Evolutionary conservation across 2,888 invertebrate genomes (phyloP).

Genomic region (Hyppa rectilinea): DNA sequence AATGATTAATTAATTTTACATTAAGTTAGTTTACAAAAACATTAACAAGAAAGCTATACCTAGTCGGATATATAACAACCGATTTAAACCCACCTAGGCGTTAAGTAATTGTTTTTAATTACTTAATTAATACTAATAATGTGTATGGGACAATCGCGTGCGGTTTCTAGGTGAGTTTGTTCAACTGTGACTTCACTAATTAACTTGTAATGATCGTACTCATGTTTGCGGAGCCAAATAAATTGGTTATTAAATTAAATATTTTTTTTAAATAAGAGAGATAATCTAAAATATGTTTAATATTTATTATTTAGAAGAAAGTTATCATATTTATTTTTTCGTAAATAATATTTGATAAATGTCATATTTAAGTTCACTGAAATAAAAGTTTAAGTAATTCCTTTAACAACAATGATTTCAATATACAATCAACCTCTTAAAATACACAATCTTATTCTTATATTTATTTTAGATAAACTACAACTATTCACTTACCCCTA

Average conservation of each 20-base stretch:
- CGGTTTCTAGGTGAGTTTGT: slow-evolving; percentile 54
- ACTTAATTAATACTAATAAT: slow-evolving; percentile 56
- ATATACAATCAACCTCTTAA: background rate
- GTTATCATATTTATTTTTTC: no score
- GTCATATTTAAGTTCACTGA: background rate
- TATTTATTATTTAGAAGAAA: no score
- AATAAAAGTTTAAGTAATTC: slow-evolving; percentile 4
- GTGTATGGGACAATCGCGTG: slow-evolving; percentile 59
- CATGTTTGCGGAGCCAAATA: slow-evolving; percentile 22
- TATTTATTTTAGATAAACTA: background rate
- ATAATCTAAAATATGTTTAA: no score
- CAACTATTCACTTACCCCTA: slow-evolving; percentile 48
- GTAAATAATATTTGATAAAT: background rate
- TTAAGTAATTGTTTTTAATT: slow-evolving; percentile 42
- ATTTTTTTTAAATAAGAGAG: background rate
- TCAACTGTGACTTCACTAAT: slow-evolving; percentile 42
- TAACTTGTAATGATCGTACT: slow-evolving; percentile 36
- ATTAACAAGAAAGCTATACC: background rate
- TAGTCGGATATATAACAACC: background rate
- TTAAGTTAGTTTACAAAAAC: background rate
- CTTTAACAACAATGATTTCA: background rate
- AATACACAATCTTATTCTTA: background rate
- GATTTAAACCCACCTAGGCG: background rate
- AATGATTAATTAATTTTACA: background rate
- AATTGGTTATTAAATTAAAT: slow-evolving; percentile 2